Conservation (phyloP, 2,888 invertebrate species). For the Xestia rhomboidea region DNA sequence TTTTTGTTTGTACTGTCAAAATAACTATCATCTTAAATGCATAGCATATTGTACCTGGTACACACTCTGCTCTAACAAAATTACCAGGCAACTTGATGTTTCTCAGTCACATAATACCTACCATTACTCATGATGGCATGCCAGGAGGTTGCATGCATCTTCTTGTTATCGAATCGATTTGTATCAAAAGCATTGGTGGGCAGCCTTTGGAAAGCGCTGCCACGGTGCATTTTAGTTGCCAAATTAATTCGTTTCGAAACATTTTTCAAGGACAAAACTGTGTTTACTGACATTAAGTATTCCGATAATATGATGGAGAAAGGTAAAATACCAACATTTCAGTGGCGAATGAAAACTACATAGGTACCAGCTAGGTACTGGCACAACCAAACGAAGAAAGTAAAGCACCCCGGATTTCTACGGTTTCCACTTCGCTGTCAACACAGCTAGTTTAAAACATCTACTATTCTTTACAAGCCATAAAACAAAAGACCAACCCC, state of each 20-base stretch:
- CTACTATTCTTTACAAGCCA: slow-evolving; percentile 35
- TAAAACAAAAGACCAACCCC: slow-evolving; percentile 38
- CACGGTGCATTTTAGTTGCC: background rate
- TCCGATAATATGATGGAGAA: background rate
- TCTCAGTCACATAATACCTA: background rate
- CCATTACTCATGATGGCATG: background rate
- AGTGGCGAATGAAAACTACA: background rate
- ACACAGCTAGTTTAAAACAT: slow-evolving; percentile 23
- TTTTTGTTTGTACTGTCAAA: too few species aligned
- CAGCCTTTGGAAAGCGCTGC: too few species aligned
- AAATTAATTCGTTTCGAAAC: background rate
- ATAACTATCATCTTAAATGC: too few species aligned
- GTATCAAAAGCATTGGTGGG: too few species aligned
- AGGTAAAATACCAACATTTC: background rate
- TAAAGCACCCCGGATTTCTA: slow-evolving; percentile 2
- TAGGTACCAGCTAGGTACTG: background rate
- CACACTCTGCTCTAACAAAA: background rate
- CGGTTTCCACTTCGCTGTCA: slow-evolving; percentile 1
- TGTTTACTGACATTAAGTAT: background rate
- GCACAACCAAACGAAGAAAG: background rate
- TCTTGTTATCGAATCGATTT: too few species aligned
- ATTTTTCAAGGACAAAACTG: background rate
- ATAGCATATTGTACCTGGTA: background rate
- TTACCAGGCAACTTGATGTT: background rate
- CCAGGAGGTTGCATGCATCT: background rate